phyloP scores from a whole-genome alignment of 2,113 vertebrate species.

The Daphoenositta chrysoptera region DNA sequence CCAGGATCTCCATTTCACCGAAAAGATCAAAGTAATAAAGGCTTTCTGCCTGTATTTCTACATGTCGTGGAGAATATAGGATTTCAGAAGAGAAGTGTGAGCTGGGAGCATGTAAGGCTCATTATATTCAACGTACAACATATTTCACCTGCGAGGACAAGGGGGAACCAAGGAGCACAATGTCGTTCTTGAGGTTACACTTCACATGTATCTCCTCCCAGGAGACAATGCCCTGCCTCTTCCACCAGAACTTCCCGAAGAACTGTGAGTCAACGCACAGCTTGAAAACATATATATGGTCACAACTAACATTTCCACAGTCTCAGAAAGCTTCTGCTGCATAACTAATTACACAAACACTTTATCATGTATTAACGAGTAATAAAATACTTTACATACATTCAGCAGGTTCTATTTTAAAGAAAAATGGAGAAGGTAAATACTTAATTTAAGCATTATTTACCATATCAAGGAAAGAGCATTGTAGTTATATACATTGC shows the following conservation, averaged over 20 bases:
- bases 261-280: not conserved
- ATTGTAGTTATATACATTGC: not conserved
- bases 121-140: rapidly evolving
- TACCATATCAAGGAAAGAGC: not conserved
- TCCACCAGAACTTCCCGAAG: not conserved
- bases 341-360: not conserved
- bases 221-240: not conserved
- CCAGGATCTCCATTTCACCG: not conserved
- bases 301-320: not conserved
- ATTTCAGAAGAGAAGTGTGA: not conserved
- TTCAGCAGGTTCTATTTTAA: not conserved
- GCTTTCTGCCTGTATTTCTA: not conserved
- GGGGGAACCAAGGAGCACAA: not conserved
- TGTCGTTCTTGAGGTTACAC: rapidly evolving
- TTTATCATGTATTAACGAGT: not conserved
- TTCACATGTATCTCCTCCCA: not conserved
- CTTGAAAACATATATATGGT: not conserved
- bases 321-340: not conserved
- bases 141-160: not conserved
- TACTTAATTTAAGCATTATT: constrained; percentile 26
- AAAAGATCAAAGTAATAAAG: not conserved
- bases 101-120: not conserved
- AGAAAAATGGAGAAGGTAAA: constrained; percentile 5
- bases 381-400: not conserved
- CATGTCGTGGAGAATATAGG: no score